Evolutionary conservation across 2,113 vertebrate species (phyloP).

Genomic region (Mirza zaza): DNA sequence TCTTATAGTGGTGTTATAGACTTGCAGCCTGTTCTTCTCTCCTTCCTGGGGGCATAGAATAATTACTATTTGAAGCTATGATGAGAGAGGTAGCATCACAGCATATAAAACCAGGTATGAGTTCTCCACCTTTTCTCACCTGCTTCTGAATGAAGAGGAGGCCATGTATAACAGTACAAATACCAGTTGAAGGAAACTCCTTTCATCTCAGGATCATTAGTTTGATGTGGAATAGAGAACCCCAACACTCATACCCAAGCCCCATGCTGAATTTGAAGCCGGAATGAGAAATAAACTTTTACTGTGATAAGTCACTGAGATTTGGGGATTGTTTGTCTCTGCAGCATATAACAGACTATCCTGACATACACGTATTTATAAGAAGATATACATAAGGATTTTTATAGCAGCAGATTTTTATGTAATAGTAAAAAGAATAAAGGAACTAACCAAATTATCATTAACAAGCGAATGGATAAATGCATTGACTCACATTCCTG

Average conservation of each 20-base stretch:
- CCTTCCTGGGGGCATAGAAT: not conserved
- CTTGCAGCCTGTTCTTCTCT: not conserved
- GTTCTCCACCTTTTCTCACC: not conserved
- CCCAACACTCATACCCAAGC: not conserved
- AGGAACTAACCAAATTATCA: not conserved
- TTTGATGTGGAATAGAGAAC: not conserved
- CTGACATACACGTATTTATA: not conserved
- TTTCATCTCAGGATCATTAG: not conserved
- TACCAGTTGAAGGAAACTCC: not conserved
- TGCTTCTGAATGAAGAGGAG: not conserved
- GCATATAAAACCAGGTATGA: not conserved
- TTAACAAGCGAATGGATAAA: not conserved
- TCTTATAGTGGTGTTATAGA: not conserved
- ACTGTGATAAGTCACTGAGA: not conserved
- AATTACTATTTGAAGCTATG: not conserved
- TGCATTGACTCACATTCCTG: not conserved
- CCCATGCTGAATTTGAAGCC: not conserved
- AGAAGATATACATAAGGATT: not conserved
- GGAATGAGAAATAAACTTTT: not conserved
- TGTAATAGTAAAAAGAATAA: not conserved
- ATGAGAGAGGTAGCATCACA: not conserved
- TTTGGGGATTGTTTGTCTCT: not conserved
- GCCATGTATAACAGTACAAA: not conserved
- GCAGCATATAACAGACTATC: not conserved
- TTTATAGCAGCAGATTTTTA: not conserved